Conservation (phyloP, 30 jellyfish, hydroid and myxozoan species). For the Nemopilema nomurai region DNA sequence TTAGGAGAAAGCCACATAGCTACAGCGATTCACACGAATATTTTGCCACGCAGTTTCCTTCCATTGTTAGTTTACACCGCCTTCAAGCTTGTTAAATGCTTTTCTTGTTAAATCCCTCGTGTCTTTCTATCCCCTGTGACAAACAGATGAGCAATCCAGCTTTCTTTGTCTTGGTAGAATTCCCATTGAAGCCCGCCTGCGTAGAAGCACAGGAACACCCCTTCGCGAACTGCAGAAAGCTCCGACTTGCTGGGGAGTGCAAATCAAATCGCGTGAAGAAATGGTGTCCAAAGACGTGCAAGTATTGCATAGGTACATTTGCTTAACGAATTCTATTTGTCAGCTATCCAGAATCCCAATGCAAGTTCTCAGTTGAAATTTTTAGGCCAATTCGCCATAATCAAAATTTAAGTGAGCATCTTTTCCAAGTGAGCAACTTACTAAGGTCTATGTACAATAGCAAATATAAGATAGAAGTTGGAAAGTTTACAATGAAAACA, state of each 20-base stretch:
- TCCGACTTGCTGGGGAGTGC: constrained; percentile 36
- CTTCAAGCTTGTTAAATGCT: too few relatives aligned
- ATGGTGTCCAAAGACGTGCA: constrained; percentile 72
- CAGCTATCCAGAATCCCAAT: not conserved
- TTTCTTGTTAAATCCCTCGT: not conserved
- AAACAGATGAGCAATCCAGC: not conserved
- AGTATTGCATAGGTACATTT: constrained; percentile 50
- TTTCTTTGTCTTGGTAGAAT: not conserved
- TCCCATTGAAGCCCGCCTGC: constrained; percentile 25
- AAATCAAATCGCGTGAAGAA: not conserved
- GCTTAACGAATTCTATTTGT: not conserved
- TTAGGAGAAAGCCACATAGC: too few relatives aligned
- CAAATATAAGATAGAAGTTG: too few relatives aligned
- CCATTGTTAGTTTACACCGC: too few relatives aligned
- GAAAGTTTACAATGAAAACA: too few relatives aligned
- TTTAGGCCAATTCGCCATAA: not conserved
- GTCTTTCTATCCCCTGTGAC: not conserved
- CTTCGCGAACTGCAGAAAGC: constrained; percentile 56
- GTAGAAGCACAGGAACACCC: constrained; percentile 62
- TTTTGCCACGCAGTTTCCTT: too few relatives aligned
- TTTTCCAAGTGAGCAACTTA: too few relatives aligned
- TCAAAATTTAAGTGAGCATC: too few relatives aligned
- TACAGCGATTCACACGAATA: too few relatives aligned
- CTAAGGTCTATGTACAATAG: too few relatives aligned
- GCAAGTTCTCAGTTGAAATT: not conserved